Conservation (phyloP, 2,797 vertebrate species). For the Kryptopterus vitreolus region DNA sequence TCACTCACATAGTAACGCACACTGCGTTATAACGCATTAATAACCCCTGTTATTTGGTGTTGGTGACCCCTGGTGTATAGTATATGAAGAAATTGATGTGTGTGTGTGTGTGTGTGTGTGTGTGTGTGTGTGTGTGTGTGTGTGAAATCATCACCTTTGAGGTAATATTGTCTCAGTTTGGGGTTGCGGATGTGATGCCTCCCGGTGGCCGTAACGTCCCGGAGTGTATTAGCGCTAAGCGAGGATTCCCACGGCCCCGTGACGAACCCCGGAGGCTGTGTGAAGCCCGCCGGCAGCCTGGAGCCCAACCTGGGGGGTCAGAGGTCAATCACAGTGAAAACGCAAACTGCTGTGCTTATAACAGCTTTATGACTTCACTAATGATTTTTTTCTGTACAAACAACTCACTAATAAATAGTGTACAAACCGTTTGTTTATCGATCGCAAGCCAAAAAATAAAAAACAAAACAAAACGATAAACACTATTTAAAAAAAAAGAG, state of each 20-base stretch:
- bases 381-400: background rate
- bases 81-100: too few species aligned
- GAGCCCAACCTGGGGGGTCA: slow-evolving; percentile 68
- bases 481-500: too few species aligned
- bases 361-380: background rate
- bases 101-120: too few species aligned
- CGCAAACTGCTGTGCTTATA: background rate
- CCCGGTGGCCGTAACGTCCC: slow-evolving; percentile 37
- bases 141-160: slow-evolving; percentile 77
- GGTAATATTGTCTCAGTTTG: slow-evolving; percentile 78
- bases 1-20: too few species aligned
- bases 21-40: too few species aligned
- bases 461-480: too few species aligned
- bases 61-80: too few species aligned
- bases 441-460: too few species aligned
- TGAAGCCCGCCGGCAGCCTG: slow-evolving; percentile 70
- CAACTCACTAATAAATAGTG: background rate
- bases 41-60: too few species aligned
- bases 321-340: background rate
- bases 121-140: too few species aligned
- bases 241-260: slow-evolving; percentile 64
- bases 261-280: slow-evolving; percentile 69
- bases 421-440: too few species aligned
- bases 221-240: slow-evolving; percentile 43
- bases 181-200: slow-evolving; percentile 78